Base-by-base conservation (phyloP, 2,888 invertebrate species). In the Deroplatys truncata region DNA sequence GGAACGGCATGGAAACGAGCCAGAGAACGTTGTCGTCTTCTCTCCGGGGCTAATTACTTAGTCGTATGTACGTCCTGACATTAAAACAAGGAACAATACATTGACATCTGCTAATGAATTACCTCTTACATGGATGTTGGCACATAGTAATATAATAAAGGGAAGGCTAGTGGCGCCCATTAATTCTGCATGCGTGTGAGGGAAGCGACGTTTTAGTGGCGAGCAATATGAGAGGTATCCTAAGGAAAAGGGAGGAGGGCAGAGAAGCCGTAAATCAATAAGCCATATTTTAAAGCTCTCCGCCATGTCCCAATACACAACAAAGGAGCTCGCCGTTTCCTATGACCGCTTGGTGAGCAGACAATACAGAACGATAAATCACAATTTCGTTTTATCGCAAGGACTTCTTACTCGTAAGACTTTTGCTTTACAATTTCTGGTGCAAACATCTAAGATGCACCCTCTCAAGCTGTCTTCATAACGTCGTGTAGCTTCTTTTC, bases 51-150 rank as follows among this genome's bases (percentile, higher is more conserved):
- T 85, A 85, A 85, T 85, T 85, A 49, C 85, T 85, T 85, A 85
- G 84, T 31, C 84, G 15, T 84, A 35, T 84, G 84, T 20, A 31
- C 84, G 35, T 84, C n/a, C 84, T 85, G 85, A 85, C 85, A 85
- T 85, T 85, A 85, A 85, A 85, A 85, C 85, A 85, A 85, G 84
- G 88, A 84, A 84, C 56, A 84, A 84, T 84, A 31, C 84, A 72
- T 88, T 84, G 84, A 84, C 88, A 49, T 72, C 84, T 84, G 88
- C 88, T 88, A 87, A 87, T 83, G 87, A 87, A 87, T 85, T 49
- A 49, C 31, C 85, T 28, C 28, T n/a, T 49, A 49, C 49, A 49
- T 28, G 49, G 43, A 85, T 43, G 85, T 35, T 85, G 85, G 85
- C 85, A 85, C 85, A 49, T 43, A 35, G 85, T 85, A 85, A 85